phyloP scores from a whole-genome alignment of 1,140 invertebrate genomes.

The Bombus confusus region DNA sequence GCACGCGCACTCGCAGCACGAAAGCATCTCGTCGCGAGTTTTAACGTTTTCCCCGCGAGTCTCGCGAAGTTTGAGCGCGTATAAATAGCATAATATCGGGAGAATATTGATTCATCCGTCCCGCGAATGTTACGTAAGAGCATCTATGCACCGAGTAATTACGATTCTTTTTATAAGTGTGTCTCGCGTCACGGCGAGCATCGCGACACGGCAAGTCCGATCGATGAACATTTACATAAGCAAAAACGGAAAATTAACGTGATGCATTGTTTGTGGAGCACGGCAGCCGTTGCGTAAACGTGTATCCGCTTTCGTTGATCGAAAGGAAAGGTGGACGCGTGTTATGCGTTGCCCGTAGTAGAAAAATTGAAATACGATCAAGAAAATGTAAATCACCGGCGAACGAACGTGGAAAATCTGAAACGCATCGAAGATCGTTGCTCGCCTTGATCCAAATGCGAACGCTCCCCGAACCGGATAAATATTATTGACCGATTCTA shows the following conservation, averaged over 20 bases:
- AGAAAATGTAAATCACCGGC: neutral
- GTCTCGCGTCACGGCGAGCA: neutral
- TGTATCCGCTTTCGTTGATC: constrained; percentile 26
- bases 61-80: neutral
- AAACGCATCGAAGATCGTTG: neutral
- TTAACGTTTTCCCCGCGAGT: neutral
- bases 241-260: constrained; percentile 8
- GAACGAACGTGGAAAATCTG: neutral
- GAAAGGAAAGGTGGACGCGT: constrained; percentile 24
- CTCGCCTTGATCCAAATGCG: neutral
- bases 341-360: neutral
- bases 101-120: constrained; percentile 23
- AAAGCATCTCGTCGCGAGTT: neutral
- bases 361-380: neutral
- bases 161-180: neutral
- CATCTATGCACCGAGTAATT: neutral
- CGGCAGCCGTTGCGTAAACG: constrained; percentile 24
- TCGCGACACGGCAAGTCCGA: neutral
- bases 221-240: neutral
- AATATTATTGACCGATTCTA: no score
- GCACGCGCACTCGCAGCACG: neutral
- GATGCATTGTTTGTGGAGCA: constrained; percentile 20
- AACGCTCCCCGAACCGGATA: neutral
- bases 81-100: constrained; percentile 36
- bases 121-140: constrained; percentile 5